phyloP scores from a whole-genome alignment of 2,113 vertebrate genomes.

The Syrmaticus mikado region DNA sequence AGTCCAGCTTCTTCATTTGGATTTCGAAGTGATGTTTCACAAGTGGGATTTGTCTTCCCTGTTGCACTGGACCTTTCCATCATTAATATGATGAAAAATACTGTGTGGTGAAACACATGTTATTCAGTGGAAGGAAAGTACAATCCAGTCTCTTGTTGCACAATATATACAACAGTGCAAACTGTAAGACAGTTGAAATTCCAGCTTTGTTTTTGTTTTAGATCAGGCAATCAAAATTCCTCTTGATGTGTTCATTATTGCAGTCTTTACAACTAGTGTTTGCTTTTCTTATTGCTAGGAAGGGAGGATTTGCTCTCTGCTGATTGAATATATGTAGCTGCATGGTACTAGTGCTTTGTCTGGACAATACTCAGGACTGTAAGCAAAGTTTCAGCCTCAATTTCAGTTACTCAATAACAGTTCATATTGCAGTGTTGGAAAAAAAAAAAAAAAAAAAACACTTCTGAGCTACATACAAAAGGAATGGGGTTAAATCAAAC shows the following conservation, averaged over 20 bases:
- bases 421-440: background rate
- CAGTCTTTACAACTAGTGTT: background rate
- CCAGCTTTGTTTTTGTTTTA: background rate
- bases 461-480: background rate
- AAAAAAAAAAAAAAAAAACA: background rate
- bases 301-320: background rate
- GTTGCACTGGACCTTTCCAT: background rate
- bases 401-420: background rate
- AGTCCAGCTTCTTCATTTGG: background rate
- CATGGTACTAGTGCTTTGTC: background rate
- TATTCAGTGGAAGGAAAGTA: background rate
- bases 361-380: background rate
- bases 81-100: background rate
- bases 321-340: background rate
- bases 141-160: background rate
- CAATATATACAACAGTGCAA: background rate
- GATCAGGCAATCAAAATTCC: background rate
- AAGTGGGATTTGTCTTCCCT: background rate
- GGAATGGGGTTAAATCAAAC: background rate
- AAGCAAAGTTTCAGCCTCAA: background rate
- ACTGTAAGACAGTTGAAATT: background rate
- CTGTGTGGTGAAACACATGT: rapidly evolving
- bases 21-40: background rate
- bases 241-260: background rate
- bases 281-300: constrained; percentile 45